These are phyloP conservation scores for Microtus montanus DNA, from an alignment of 2,113 vertebrate genomes.

Conservation along the genomic window DNA sequence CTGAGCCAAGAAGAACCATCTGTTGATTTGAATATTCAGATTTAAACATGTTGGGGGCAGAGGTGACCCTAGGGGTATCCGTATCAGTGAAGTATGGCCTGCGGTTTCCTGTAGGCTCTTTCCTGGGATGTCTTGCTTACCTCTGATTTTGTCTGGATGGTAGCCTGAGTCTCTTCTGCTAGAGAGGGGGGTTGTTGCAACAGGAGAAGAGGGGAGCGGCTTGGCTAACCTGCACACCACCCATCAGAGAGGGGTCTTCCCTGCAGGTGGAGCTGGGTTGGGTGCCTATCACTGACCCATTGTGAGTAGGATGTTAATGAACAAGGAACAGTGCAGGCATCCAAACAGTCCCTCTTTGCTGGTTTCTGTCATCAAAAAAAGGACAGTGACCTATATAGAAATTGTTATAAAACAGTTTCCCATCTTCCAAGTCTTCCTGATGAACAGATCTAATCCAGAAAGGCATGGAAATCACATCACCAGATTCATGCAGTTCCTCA, in stretches of 20 bases:
- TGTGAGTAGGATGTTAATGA: background rate
- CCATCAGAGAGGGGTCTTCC: background rate
- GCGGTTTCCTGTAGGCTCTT: background rate
- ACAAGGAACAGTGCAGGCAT: background rate
- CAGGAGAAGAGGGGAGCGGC: no score
- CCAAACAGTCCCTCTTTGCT: background rate
- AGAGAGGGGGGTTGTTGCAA: background rate
- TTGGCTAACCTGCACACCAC: background rate
- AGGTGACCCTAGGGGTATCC: background rate
- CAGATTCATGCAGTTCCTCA: background rate
- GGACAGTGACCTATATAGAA: background rate
- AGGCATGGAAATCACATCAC: background rate
- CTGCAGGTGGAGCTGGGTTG: background rate
- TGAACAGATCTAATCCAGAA: background rate
- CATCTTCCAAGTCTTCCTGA: background rate
- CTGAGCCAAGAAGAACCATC: background rate
- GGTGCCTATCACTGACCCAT: no score
- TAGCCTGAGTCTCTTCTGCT: background rate
- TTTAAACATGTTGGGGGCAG: background rate
- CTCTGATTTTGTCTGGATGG: background rate
- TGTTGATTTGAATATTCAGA: background rate
- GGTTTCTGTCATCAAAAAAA: background rate
- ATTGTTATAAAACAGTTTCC: background rate
- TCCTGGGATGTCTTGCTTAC: background rate
- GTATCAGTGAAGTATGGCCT: no score